phyloP scores from a whole-genome alignment of 2,888 invertebrate genomes.

The Lampropteryx suffumata region DNA sequence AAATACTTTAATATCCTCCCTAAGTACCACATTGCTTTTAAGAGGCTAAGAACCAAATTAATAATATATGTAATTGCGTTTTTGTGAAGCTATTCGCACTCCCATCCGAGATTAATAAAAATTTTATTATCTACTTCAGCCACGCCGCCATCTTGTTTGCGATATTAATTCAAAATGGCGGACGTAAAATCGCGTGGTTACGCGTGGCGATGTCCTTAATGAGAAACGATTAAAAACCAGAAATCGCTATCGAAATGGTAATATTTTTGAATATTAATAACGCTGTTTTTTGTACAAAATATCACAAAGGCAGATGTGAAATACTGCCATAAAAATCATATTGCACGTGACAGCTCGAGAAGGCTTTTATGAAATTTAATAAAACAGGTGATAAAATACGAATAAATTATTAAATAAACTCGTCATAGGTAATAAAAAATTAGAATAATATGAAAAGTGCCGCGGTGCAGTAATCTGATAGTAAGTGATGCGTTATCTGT shows the following conservation, averaged over 20 bases:
- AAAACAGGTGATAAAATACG: not conserved
- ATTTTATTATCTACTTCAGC: conserved; percentile 55
- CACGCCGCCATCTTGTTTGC: conserved; percentile 68
- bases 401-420: not conserved
- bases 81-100: conserved; percentile 51
- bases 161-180: conserved; percentile 79
- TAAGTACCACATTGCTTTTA: conserved; percentile 25
- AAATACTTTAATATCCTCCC: conserved; percentile 15
- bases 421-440: not conserved
- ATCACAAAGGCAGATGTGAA: conserved; percentile 2
- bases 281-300: conserved; percentile 16
- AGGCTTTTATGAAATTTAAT: too few species aligned
- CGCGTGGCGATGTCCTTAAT: conserved; percentile 69
- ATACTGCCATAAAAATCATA: not conserved
- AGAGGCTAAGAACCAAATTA: conserved; percentile 43
- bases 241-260: conserved; percentile 63
- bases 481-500: not conserved
- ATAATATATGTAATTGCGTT: conserved; percentile 55
- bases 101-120: conserved; percentile 67
- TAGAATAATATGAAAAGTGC: not conserved
- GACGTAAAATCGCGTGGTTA: conserved; percentile 39
- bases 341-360: too few species aligned
- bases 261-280: conserved; percentile 47
- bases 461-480: not conserved
- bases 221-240: conserved; percentile 72